These are phyloP conservation scores for Regulus satrapa DNA, from an alignment of 2,113 vertebrate species.

Conservation along the genomic window DNA sequence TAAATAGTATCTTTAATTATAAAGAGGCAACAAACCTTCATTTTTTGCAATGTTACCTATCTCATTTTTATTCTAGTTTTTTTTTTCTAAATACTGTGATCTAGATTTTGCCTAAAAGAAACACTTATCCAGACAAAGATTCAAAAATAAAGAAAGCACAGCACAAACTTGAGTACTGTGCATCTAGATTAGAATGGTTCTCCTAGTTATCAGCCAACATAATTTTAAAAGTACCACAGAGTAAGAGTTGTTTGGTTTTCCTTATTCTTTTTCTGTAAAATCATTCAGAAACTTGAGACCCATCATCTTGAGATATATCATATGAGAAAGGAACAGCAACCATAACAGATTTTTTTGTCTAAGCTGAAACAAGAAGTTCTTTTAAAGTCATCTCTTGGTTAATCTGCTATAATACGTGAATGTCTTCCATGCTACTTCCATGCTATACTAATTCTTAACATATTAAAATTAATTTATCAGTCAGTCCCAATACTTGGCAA, in stretches of 20 bases:
- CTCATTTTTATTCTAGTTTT: not conserved
- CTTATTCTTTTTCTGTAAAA: not conserved
- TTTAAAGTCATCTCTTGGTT: not conserved
- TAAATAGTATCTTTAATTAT: not conserved
- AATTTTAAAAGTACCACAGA: not conserved
- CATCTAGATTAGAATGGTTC: not conserved
- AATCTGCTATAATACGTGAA: not conserved
- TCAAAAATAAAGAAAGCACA: not conserved
- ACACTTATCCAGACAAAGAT: not conserved
- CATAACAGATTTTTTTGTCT: not conserved
- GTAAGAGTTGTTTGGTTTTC: not conserved
- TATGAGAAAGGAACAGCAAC: not conserved
- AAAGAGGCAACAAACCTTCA: not conserved
- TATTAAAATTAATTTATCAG: not conserved
- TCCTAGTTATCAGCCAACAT: not conserved
- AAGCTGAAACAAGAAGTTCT: not conserved
- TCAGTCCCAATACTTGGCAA: not conserved
- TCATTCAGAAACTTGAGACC: not conserved
- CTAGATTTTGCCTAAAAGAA: not conserved
- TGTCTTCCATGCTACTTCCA: not conserved
- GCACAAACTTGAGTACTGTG: not conserved
- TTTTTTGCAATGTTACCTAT: not conserved
- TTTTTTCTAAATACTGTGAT: not conserved
- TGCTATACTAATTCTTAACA: not conserved
- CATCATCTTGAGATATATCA: not conserved